Base-by-base conservation (phyloP, 2,888 invertebrate genomes). In the Hemistola chrysoprasaria region DNA sequence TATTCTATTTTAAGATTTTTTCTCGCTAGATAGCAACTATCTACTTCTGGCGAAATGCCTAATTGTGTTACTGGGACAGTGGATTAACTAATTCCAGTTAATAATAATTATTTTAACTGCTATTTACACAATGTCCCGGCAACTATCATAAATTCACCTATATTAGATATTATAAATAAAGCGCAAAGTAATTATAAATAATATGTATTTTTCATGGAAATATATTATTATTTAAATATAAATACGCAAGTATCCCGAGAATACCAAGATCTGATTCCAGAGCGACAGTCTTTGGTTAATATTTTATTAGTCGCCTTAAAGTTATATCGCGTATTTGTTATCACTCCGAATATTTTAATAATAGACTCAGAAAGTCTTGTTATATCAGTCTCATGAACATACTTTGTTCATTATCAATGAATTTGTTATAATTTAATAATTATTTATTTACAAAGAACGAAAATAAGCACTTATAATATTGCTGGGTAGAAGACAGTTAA, bases 311-410 rank as follows among this genome's bases (percentile, higher is more conserved):
- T 55, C 59, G 57, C 43, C 44, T 26, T 22, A 38, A 28, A 21
- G 10, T 11, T 29, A 31, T 32, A n/a, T 23, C 37, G 21, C 33
- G 43, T 33, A 52, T 22, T 51, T 47, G 40, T 53, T 53, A 50
- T 51, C 34, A 48, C 41, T 51, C 53, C 34, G 41, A 38, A 50
- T 24, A 46, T 46, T 51, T 51, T 33, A 37, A 28, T 47, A 55
- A 51, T 59, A 47, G 62, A 66, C 62, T 57, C 59, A 43, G 47
- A 60, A 64, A 59, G 58, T 59, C 60, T 59, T 59, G 47, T 43
- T 16, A 16, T 16, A 16, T 80, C 80, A 80, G 80, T 81, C 80
- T 75, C 71, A 50, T 57, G 68, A 72, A 76, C 71, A 58, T 53
- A 50, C 45, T 47, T 48, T 56, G 63, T 66, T 67, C 68, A 62